A percentile compares a stretch with the other conserved stretches of the same genome.
These are phyloP conservation scores for Abscondita cerata DNA, from an alignment of 2,888 invertebrate species.

Conservation along the genomic window DNA sequence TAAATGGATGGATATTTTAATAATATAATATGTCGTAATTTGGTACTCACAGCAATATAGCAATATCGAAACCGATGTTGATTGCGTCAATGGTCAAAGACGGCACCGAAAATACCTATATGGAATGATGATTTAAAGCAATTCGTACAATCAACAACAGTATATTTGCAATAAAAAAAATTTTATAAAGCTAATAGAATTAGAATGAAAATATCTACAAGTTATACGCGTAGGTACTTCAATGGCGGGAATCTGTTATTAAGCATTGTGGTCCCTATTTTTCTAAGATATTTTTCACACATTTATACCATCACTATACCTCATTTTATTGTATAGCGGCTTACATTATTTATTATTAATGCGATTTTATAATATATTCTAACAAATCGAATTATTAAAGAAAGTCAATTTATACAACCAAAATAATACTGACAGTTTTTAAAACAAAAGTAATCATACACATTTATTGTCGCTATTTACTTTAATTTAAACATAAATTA, in stretches of 20 bases:
- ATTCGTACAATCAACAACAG: background rate
- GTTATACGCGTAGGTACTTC: slow-evolving; percentile 47
- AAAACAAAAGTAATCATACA: background rate
- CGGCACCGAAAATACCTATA: background rate
- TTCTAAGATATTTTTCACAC: slow-evolving; percentile 44
- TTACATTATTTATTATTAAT: slow-evolving; percentile 38
- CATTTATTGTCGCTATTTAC: slow-evolving; percentile 49
- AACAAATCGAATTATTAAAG: background rate
- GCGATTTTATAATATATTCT: slow-evolving; percentile 24
- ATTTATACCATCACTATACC: slow-evolving; percentile 31
- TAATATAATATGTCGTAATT: slow-evolving; percentile 19
- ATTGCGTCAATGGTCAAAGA: background rate
- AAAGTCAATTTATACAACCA: background rate
- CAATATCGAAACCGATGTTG: too few species aligned
- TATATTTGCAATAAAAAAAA: slow-evolving; percentile 10
- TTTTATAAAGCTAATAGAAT: slow-evolving; percentile 13
- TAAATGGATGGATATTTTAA: slow-evolving; percentile 32
- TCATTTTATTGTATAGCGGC: slow-evolving; percentile 44
- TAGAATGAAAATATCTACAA: slow-evolving; percentile 31
- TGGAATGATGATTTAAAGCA: too few species aligned
- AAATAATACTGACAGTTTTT: slow-evolving; percentile 42
- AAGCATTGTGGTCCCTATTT: slow-evolving; percentile 53
- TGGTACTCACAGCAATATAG: slow-evolving; percentile 22
- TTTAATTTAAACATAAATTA: slow-evolving; percentile 33
- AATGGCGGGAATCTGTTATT: slow-evolving; percentile 50